Evolutionary conservation across 2,797 vertebrate genomes (phyloP).

Genomic region (Pangasius krempfi): DNA sequence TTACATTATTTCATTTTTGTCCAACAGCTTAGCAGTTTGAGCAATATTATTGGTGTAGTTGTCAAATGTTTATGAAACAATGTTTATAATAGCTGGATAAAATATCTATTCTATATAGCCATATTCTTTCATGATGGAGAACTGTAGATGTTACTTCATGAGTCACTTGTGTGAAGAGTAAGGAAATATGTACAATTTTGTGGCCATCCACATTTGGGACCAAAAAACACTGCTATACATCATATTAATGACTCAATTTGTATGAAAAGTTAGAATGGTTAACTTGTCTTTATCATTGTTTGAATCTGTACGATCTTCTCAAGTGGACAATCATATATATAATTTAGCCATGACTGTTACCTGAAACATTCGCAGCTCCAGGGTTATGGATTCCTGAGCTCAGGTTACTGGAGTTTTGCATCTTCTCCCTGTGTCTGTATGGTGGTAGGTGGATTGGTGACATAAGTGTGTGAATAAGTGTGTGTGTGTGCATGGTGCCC

Average conservation of each 20-base stretch:
- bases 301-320: not conserved
- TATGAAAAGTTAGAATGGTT: not conserved
- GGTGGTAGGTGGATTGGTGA: not conserved
- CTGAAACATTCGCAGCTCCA: not conserved
- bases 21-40: not conserved
- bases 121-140: not conserved
- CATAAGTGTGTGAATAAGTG: too few species aligned
- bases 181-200: not conserved
- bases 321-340: not conserved
- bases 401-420: not conserved
- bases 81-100: not conserved
- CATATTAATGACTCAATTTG: not conserved
- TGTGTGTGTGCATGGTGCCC: not conserved
- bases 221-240: not conserved
- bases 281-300: not conserved
- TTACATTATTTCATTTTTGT: conserved; percentile 13
- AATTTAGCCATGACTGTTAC: not conserved
- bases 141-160: not conserved
- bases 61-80: not conserved
- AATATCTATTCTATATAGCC: not conserved
- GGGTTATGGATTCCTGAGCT: not conserved
- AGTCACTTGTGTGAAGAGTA: not conserved
- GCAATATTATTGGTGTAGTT: not conserved
- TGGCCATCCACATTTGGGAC: not conserved
- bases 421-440: not conserved